These are phyloP conservation scores for Corythoichthys intestinalis DNA, from an alignment of 2,113 vertebrate genomes.

Conservation along the genomic window DNA sequence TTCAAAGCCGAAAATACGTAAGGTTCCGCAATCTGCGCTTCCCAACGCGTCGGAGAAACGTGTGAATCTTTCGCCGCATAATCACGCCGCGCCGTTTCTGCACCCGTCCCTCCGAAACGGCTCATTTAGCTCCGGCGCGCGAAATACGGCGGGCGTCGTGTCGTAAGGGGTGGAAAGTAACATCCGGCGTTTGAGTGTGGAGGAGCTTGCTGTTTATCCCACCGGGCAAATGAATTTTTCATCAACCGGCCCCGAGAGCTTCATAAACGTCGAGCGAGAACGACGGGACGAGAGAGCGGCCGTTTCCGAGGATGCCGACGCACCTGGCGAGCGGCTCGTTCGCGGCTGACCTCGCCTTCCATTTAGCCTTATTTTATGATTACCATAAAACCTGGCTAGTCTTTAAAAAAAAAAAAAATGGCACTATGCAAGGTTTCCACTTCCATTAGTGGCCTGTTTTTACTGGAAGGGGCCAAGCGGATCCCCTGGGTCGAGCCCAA, in stretches of 20 bases:
- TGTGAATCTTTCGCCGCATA: constrained; percentile 3
- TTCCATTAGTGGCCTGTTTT: constrained; percentile 87
- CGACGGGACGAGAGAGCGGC: background rate
- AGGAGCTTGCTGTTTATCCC: constrained; percentile 70
- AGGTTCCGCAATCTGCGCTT: constrained; percentile 1
- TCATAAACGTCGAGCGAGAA: constrained; percentile 74
- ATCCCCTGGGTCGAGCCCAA: constrained; percentile 74
- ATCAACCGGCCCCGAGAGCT: constrained; percentile 80
- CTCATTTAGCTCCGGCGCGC: background rate
- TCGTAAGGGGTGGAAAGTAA: background rate
- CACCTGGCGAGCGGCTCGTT: constrained; percentile 65
- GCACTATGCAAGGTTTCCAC: constrained; percentile 71
- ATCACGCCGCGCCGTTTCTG: background rate
- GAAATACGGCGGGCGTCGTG: constrained; percentile 46
- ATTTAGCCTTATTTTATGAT: constrained; percentile 80
- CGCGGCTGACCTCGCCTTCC: constrained; percentile 66
- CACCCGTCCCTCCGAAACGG: background rate
- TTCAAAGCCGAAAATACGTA: background rate
- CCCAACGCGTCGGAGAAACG: background rate
- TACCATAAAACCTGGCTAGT: constrained; percentile 82
- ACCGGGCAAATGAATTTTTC: constrained; percentile 82
- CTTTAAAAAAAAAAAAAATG: constrained; percentile 64
- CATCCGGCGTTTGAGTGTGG: constrained; percentile 60
- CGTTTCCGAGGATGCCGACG: constrained; percentile 73
- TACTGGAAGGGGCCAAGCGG: constrained; percentile 82